phyloP scores from a whole-genome alignment of 2,113 vertebrate species.

The Antigone vipio region DNA sequence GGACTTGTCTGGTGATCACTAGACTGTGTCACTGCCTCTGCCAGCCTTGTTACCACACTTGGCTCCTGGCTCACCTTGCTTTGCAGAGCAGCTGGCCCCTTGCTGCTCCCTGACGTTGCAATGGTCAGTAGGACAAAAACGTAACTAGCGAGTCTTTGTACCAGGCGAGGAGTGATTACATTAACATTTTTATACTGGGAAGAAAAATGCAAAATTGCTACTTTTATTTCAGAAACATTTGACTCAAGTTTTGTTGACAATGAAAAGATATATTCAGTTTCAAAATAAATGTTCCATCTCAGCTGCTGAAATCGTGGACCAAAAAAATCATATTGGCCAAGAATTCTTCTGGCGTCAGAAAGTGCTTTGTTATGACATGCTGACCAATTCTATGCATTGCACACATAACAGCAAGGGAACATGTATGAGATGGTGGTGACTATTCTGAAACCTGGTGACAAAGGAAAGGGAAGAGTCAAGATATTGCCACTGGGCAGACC shows the following conservation, averaged over 20 bases:
- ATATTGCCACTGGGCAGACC: not conserved
- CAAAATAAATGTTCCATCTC: not conserved
- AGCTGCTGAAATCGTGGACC: not conserved
- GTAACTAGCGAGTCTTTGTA: not conserved
- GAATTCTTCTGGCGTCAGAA: not conserved
- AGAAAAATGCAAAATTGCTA: not conserved
- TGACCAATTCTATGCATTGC: not conserved
- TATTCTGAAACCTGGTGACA: not conserved
- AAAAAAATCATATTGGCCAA: not conserved
- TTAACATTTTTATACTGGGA: not conserved
- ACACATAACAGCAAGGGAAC: not conserved
- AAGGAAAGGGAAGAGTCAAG: not conserved
- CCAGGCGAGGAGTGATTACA: not conserved
- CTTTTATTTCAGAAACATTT: not conserved
- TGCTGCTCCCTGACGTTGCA: not conserved
- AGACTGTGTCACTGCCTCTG: not conserved
- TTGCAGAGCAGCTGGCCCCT: not conserved
- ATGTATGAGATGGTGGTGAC: not conserved
- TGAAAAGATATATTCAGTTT: not conserved
- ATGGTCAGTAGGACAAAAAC: not conserved
- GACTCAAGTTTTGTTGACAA: not conserved
- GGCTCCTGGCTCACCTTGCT: not conserved
- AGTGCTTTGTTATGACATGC: not conserved
- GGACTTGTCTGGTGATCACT: not conserved
- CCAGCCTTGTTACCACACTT: not conserved